phyloP scores from a whole-genome alignment of 2,113 vertebrate genomes.

The Urocynchramus pylzowi region DNA sequence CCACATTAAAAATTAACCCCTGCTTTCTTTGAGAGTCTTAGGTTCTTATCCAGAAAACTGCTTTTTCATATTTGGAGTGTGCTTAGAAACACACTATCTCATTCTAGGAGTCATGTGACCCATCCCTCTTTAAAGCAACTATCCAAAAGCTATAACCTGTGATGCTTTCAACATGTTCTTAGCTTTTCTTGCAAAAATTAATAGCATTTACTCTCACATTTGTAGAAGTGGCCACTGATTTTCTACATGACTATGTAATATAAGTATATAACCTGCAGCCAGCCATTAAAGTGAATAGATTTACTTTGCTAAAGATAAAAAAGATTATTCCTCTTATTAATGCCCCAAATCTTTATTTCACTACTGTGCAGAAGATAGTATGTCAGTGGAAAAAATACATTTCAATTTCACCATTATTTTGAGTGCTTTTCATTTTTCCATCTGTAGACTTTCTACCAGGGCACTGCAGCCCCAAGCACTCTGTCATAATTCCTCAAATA shows the following conservation, averaged over 20 bases:
- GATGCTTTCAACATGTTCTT: background rate
- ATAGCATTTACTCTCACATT: background rate
- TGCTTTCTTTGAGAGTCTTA: background rate
- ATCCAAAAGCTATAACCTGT: background rate
- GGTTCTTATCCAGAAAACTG: background rate
- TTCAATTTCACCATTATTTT: background rate
- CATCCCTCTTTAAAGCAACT: background rate
- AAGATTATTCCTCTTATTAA: background rate
- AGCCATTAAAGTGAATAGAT: background rate
- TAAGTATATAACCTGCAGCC: background rate
- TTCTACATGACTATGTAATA: background rate
- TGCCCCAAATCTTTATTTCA: background rate
- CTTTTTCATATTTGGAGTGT: background rate
- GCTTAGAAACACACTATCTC: background rate
- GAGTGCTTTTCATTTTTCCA: background rate
- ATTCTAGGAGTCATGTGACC: background rate
- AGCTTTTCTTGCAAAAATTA: background rate
- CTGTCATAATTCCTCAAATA: slow-evolving; percentile 1
- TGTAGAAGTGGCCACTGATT: background rate
- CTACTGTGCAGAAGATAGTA: background rate
- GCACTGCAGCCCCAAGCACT: background rate
- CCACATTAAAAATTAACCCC: background rate
- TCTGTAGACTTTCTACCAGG: background rate
- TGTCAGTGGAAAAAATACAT: background rate
- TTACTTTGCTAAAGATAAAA: background rate